Evolutionary conservation across 2,797 vertebrate species (phyloP), one percentile per base, ranked within the genome.

Genomic region (Serranus cabrilla): DNA sequence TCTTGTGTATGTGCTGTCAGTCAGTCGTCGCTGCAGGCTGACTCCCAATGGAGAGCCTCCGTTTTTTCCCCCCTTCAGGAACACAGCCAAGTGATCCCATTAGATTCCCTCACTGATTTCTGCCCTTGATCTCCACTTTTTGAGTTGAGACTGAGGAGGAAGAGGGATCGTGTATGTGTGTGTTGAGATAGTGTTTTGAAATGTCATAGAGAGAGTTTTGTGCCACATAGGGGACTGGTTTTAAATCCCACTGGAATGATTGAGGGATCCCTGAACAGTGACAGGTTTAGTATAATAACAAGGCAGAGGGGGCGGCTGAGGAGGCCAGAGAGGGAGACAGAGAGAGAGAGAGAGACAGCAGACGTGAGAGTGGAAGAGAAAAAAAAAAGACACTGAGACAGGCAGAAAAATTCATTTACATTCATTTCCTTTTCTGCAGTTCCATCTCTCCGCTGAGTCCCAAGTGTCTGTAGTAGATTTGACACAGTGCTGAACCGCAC

Each of bases 201-300:
- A 85, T 81, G 72, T 86, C 65, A 77, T 50, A 40, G 50, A 76
- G 55, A 66, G 69, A 67, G 42, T 71, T 81, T 67, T 74, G 23
- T 75, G 71, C 73, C 60, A 78, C 66, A 58, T 16, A 9, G 45
- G 80, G 75, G 11, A 71, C 68, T 47, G 55, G 68, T 80, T 87
- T 80, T 54, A 84, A 87, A 76, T 82, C 73, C 80, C 80, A 12
- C 2, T 51, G 70, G 80, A 64, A 74, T 86, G 83, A 87, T 81
- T 87, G 84, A 87, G 74, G 75, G 83, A 86, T 86, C 75, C 82
- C 77, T 59, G 79, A 86, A 71, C 67, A 72, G 65, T 87, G 87
- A 86, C 87, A 88, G 84, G 79, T 86, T 84, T 79, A 74, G 85
- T 72, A 78, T 73, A 71, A 89, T 87, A 84, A 84, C 37, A 82